These are phyloP conservation scores for Archaeoteleia sp. DNA, from an alignment of 2,888 invertebrate genomes.

Conservation along the genomic window DNA sequence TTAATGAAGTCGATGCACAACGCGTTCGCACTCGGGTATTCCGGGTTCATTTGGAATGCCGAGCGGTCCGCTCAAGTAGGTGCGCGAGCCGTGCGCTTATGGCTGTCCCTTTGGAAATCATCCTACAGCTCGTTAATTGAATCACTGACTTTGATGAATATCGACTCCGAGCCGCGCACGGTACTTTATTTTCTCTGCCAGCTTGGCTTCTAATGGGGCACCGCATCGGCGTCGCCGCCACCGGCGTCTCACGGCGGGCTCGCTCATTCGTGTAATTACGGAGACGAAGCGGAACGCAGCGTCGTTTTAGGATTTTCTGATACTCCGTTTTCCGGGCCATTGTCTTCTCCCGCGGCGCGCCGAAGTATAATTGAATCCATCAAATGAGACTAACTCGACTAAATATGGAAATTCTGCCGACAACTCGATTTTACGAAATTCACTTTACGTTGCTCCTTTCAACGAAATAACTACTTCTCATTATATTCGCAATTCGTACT, in stretches of 20 bases:
- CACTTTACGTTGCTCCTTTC: too few relatives aligned
- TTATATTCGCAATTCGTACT: too few relatives aligned
- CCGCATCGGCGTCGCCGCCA: constrained; percentile 34
- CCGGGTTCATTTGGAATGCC: constrained; percentile 50
- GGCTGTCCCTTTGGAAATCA: constrained; percentile 53
- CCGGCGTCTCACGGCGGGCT: constrained; percentile 52
- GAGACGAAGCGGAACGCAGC: constrained; percentile 20
- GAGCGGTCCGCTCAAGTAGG: constrained; percentile 19
- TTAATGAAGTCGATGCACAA: constrained; percentile 52
- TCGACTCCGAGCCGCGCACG: constrained; percentile 51
- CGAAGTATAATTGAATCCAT: constrained; percentile 39
- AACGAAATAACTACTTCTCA: too few relatives aligned
- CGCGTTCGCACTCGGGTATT: constrained; percentile 39
- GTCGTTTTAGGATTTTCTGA: constrained; percentile 37
- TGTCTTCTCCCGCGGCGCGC: constrained; percentile 25
- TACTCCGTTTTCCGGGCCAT: constrained; percentile 35
- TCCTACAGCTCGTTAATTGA: constrained; percentile 60
- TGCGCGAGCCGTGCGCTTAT: constrained; percentile 19
- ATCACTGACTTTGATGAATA: constrained; percentile 67
- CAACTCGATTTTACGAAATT: constrained; percentile 28
- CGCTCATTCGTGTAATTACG: constrained; percentile 58
- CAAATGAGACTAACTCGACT: constrained; percentile 33
- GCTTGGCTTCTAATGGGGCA: constrained; percentile 26
- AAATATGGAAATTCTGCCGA: constrained; percentile 43
- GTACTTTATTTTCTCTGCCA: constrained; percentile 56